Evolutionary conservation across 2,888 invertebrate species (phyloP), one percentile per base, ranked within the genome.

Genomic region (Dysmachus trigonus): DNA sequence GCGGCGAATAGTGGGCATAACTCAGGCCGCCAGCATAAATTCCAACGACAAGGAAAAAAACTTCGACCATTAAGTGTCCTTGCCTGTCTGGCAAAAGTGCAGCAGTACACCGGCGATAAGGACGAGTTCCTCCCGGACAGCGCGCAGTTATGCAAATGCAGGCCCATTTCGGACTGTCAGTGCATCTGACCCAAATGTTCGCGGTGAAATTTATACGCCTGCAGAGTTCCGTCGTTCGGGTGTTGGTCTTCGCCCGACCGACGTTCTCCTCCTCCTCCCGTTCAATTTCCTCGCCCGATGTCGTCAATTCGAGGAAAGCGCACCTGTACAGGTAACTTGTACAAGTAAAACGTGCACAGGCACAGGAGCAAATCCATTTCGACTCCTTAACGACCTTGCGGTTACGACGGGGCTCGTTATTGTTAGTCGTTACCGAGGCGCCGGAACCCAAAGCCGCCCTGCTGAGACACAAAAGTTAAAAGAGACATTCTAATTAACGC

Each of bases 401-500:
- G 77, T 77, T 77, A 30, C 30, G 77, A 22, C 47, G 18, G 41
- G 27, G 13, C 1, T 77, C 47, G 77, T 77, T 47, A 77, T 77
- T 77, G 47, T 77, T 30, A 77, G 30, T 41, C 41, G 41, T 30
- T 27, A 41, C 77, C 62, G 38, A 77, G 47, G 27, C 27, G 47
- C 35, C 53, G 81, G 81, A 81, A 53, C 62, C 22, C 73, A 62
- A 53, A n/a, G n/a, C n/a, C n/a, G 81, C 27, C 30, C 81, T 81
- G 83, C 41, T 38, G 41, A 83, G 41, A 83, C 72, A 83, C 72
- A 83, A 83, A 83, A 83, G 83, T 83, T 72, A 72, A 83, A 72
- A 83, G 72, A 83, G 41, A 71, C 83, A 83, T 83, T 83, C 38
- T 83, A 83, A 83, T 72, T 83, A 83, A 83, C 72, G 83, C 71